A percentile compares a stretch with the other conserved stretches of the same genome.
Evolutionary conservation across 2,888 invertebrate species (phyloP).

Genomic region (Chymomyza fuscimana): DNA sequence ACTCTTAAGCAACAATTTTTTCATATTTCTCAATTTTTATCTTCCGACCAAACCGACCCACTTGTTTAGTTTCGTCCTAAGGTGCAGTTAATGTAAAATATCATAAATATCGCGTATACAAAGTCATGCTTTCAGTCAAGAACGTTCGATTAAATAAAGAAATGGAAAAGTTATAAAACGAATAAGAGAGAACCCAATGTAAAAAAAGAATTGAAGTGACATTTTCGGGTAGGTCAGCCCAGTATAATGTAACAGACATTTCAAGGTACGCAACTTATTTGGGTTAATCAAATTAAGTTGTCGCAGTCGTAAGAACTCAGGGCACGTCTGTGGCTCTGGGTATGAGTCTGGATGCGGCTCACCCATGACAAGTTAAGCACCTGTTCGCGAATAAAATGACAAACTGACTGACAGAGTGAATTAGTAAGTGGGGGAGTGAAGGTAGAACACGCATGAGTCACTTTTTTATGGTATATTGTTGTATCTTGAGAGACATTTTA

Average conservation of each 20-base stretch:
- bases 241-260: neutral
- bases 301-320: slow-evolving; percentile 40
- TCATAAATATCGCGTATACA: no score
- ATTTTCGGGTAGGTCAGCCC: neutral
- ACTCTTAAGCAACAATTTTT: no score
- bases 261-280: slow-evolving; percentile 39
- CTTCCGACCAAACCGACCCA: no score
- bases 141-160: no score
- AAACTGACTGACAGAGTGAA: neutral
- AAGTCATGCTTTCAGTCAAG: no score
- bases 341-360: slow-evolving; percentile 19
- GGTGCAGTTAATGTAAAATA: no score
- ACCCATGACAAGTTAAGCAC: slow-evolving; percentile 53
- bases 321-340: neutral
- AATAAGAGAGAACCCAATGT: no score
- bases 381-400: slow-evolving; percentile 34
- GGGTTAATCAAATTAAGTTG: slow-evolving; percentile 69
- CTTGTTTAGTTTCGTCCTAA: no score
- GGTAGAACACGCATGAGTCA: neutral
- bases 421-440: neutral
- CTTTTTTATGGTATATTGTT: slow-evolving; percentile 21
- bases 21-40: no score
- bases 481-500: slow-evolving; percentile 55
- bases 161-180: no score
- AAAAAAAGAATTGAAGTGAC: slow-evolving; percentile 1